phyloP scores from a whole-genome alignment of 2,113 vertebrate genomes.

The Cervus canadensis region DNA sequence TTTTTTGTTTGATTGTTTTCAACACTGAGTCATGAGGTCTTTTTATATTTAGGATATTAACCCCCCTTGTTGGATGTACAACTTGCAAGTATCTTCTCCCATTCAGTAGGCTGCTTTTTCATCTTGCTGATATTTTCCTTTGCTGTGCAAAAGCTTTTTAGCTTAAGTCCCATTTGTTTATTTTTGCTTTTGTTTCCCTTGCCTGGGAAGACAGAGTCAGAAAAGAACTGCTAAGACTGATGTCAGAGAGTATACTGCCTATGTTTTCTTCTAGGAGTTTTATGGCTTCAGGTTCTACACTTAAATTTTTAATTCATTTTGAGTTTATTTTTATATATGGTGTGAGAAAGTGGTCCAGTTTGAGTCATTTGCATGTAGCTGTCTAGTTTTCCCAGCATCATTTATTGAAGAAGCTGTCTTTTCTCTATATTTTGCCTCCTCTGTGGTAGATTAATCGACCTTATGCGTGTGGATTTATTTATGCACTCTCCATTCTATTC shows the following conservation, averaged over 20 bases:
- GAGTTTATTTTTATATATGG: background rate
- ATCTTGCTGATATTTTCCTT: background rate
- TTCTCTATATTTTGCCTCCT: background rate
- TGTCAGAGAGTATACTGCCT: background rate
- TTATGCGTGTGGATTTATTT: background rate
- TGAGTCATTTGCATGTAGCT: background rate
- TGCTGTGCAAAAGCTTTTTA: background rate
- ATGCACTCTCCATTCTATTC: background rate
- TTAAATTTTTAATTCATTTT: background rate
- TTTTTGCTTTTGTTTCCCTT: background rate
- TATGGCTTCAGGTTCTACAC: background rate
- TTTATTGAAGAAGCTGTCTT: background rate
- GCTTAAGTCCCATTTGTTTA: background rate
- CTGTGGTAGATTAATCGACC: background rate
- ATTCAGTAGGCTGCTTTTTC: background rate
- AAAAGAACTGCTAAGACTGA: background rate
- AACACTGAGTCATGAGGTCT: background rate
- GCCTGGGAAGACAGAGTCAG: background rate
- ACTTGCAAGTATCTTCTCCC: background rate
- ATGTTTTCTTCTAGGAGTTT: background rate
- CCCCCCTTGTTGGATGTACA: background rate
- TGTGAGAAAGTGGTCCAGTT: background rate
- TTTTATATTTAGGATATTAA: background rate
- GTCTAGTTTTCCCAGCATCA: background rate
- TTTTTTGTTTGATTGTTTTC: background rate